Base-by-base conservation (phyloP, 1,140 invertebrate genomes). In the Belonocnema kinseyi region DNA sequence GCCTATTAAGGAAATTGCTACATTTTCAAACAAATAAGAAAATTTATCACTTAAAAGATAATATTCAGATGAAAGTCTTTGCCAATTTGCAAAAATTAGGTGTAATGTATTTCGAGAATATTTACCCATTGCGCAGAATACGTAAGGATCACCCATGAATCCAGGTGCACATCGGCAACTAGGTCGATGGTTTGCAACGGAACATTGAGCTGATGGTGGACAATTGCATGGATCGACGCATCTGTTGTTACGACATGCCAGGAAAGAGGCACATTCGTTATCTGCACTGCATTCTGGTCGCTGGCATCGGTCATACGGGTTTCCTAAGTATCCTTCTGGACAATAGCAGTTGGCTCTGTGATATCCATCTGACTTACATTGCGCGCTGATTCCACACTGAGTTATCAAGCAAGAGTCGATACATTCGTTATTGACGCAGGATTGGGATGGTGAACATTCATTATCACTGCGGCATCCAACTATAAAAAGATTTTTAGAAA, bases 381-480 rank as follows among this genome's bases (percentile, higher is more conserved):
- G 90, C 16, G 97, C 96, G 78, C 96, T 96, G 0, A 92, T 77
- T n/a, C 97, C 97, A 85, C 97, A 98, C 53, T 95, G 95, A 3
- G 95, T 95, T 77, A 95, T 94, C 4, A 92, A 87, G 83, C 97
- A 98, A 0, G 96, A 95, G 88, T 97, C 94, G 21, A 95, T 90
- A 87, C 97, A 98, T 85, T 97, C 93, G 54, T 94, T 93, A 79
- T 97, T 96, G 74, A 98, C 93, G 84, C 97, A 98, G 33, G 96
- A 96, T 89, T 97, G 94, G 52, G 94, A 94, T 33, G 95, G 92
- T 6, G 95, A 93, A 88, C 97, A 98, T 76, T 98, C 97, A 46
- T 94, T 94, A 86, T 98, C 96, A 75, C 94, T 94, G 80, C 96
- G 93, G 87, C 97, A 98, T 83, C 97, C 97, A 83, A 97, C 94